phyloP scores from a whole-genome alignment of 2,797 vertebrate genomes.

The Anabas testudineus region DNA sequence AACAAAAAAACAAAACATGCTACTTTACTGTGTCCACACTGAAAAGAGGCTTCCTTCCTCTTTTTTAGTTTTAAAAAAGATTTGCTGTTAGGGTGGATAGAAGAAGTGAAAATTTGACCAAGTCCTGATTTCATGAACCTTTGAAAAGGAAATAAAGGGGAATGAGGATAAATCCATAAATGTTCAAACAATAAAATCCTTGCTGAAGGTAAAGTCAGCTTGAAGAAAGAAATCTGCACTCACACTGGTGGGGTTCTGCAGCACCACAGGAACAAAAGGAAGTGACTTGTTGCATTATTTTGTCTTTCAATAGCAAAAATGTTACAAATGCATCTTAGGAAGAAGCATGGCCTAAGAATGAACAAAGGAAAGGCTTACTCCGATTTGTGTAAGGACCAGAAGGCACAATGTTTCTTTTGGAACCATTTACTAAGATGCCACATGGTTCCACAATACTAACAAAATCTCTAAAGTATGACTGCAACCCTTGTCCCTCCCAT shows the following conservation, averaged over 20 bases:
- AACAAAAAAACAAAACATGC: conserved; percentile 19
- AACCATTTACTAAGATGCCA: conserved; percentile 43
- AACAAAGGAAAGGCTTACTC: conserved; percentile 37
- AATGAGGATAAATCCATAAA: conserved; percentile 19
- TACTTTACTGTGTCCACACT: conserved; percentile 42
- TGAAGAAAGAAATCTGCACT: conserved; percentile 22
- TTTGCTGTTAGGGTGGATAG: neutral
- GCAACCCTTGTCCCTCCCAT: conserved; percentile 30
- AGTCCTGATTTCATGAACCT: neutral
- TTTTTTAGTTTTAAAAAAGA: conserved; percentile 25
- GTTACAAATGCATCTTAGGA: conserved; percentile 25
- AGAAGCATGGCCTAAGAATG: conserved; percentile 17
- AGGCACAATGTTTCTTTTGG: conserved; percentile 66
- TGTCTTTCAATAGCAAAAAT: conserved; percentile 43
- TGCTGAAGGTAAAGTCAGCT: neutral
- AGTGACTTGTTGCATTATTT: conserved; percentile 45
- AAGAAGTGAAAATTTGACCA: conserved; percentile 1
- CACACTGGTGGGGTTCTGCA: conserved; percentile 30
- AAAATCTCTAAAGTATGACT: conserved; percentile 33
- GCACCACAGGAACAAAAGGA: conserved; percentile 32
- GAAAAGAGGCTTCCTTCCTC: conserved; percentile 46
- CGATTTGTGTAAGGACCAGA: conserved; percentile 57
- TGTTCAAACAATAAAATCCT: conserved; percentile 21
- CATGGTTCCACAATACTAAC: conserved; percentile 22
- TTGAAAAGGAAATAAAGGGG: conserved; percentile 1